Conservation (phyloP, 2,888 invertebrate genomes). For the Machimus atricapillus region DNA sequence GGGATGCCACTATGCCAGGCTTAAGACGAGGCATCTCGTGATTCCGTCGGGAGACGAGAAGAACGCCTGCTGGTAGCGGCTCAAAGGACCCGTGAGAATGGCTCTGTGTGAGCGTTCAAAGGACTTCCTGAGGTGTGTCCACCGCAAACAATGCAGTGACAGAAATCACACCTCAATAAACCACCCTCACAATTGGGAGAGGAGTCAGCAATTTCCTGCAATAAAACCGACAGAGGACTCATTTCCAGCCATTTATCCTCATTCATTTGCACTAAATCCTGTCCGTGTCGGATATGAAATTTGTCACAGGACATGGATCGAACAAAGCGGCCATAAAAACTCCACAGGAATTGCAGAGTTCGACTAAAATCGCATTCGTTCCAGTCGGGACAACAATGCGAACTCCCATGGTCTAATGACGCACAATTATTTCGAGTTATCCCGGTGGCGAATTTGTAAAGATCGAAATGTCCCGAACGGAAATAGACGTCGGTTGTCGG, state of each 20-base stretch:
- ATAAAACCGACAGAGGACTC: neutral
- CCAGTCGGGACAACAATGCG: neutral
- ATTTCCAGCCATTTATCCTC: conserved; percentile 15
- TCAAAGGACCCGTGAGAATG: neutral
- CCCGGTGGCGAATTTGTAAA: neutral
- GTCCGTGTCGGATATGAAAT: conserved; percentile 31
- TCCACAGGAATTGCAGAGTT: conserved; percentile 1
- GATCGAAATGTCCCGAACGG: neutral
- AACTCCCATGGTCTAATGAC: neutral
- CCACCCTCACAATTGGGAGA: neutral
- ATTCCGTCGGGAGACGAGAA: neutral
- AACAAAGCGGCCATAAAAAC: conserved; percentile 22
- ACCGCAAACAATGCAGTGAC: neutral
- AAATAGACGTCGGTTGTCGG: neutral
- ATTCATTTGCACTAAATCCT: conserved; percentile 15
- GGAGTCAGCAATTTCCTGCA: conserved; percentile 10
- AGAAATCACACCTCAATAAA: conserved; percentile 32
- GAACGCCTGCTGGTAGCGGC: neutral
- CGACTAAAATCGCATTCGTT: conserved; percentile 15
- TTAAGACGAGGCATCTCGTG: neutral
- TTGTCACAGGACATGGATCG: conserved; percentile 8
- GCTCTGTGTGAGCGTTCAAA: neutral
- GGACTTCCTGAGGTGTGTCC: neutral
- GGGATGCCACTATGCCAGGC: neutral
- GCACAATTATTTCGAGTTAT: conserved; percentile 27